Base-by-base conservation (phyloP, 2,797 vertebrate genomes). In the Hoplostethus mediterraneus region DNA sequence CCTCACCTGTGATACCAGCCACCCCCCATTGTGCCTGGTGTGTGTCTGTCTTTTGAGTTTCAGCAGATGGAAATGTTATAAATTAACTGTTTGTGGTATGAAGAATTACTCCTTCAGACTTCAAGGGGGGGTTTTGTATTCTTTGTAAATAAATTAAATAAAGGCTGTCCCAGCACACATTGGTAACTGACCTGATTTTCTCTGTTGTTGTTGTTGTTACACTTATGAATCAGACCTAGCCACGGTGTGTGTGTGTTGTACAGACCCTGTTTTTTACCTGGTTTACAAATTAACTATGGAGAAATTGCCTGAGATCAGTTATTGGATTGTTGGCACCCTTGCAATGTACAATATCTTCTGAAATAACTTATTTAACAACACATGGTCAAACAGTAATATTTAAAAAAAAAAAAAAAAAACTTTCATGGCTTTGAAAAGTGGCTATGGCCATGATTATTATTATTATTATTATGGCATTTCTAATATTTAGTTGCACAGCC, bases 111-210 rank as follows among this genome's bases (percentile, higher is more conserved):
- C 65, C 44, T 21, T 62, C 44, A 28, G 13, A 63, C 40, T 30
- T 83, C 4, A 60, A 63, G 40, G 68, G 71, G 73, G 49, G 42
- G n/a, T 93, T 94, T 94, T 94, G 78, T 94, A 93, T 93, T 92
- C 80, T 90, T 92, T 95, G 93, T 95, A 94, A 93, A 94, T 94
- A 93, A 80, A 84, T 82, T 1, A 80, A 93, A 92, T 92, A 93
- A 95, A 95, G 62, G 61, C 51, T 77, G 70, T 77, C 17, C 47
- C 56, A 71, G 62, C 77, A 79, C 33, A 67, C 11, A 33, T 44
- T 13, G 17, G 11, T 61, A 33, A 55, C 57, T 66, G 1, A 9
- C 21, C 68, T 65, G 16, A 0, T 57, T 17, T 73, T 30, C 49
- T 16, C 0, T 68, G 28, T 28, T 28, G 21, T 63, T 59, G 64